Percentiles rank a stretch among this genome's conserved stretches.
Evolutionary conservation across 2,888 invertebrate species (phyloP).

Genomic region (Anoncus sp.): DNA sequence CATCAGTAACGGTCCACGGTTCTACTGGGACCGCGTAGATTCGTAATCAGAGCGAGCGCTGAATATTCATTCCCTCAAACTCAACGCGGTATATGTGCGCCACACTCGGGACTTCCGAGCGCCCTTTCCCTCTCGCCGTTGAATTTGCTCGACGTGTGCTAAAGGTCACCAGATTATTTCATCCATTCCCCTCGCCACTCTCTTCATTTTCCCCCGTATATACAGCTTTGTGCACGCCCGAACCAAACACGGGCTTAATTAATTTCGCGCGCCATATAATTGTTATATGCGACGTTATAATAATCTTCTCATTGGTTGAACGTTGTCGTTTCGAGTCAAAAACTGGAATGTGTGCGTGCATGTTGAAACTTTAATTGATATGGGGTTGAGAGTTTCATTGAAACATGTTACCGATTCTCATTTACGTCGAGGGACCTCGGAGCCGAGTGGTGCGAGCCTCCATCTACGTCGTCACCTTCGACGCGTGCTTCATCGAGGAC

Average conservation of each 20-base stretch:
- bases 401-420: conserved; percentile 16
- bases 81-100: conserved; percentile 1
- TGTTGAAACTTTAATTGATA: neutral
- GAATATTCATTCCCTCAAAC: conserved; percentile 54
- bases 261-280: conserved; percentile 7
- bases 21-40: conserved; percentile 37
- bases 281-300: neutral
- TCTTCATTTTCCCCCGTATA: neutral
- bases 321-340: neutral
- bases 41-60: conserved; percentile 53
- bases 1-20: neutral
- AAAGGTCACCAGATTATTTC: conserved; percentile 28
- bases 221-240: conserved; percentile 6
- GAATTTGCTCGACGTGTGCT: conserved; percentile 20
- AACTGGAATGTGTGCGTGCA: neutral
- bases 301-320: conserved; percentile 15
- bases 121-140: conserved; percentile 21
- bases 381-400: no score
- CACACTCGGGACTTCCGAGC: conserved; percentile 14
- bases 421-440: neutral
- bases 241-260: conserved; percentile 22
- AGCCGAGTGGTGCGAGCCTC: neutral
- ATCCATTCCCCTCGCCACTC: neutral
- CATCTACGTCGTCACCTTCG: conserved; percentile 4
- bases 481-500: neutral